Evolutionary conservation across 2,888 invertebrate species (phyloP).

Genomic region (Timema podura): DNA sequence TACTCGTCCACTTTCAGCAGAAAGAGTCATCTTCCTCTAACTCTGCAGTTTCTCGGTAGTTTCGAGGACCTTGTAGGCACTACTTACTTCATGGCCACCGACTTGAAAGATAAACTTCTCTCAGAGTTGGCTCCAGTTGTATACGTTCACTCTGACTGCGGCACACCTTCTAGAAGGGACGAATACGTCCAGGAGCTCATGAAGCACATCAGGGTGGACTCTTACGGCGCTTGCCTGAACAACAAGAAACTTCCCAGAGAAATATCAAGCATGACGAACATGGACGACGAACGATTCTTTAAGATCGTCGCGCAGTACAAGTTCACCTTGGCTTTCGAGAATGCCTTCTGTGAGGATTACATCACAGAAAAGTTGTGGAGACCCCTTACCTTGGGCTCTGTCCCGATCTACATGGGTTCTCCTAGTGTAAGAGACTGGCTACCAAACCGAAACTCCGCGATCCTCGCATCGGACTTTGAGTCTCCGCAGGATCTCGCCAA

Average conservation of each 20-base stretch:
- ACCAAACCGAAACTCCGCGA: slow-evolving; percentile 67
- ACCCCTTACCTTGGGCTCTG: slow-evolving; percentile 73
- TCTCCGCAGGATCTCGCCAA: slow-evolving; percentile 58
- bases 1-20: slow-evolving; percentile 76
- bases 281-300: slow-evolving; percentile 59
- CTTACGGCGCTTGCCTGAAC: slow-evolving; percentile 73
- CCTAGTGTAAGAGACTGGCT: slow-evolving; percentile 70
- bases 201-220: slow-evolving; percentile 68
- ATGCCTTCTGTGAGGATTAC: slow-evolving; percentile 78
- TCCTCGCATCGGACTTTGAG: slow-evolving; percentile 62
- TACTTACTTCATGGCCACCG: slow-evolving; percentile 53
- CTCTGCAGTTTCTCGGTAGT: slow-evolving; percentile 60
- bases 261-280: slow-evolving; percentile 46
- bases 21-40: slow-evolving; percentile 68
- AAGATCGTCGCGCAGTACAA: slow-evolving; percentile 67
- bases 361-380: slow-evolving; percentile 86
- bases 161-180: slow-evolving; percentile 74
- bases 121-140: slow-evolving; percentile 60
- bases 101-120: slow-evolving; percentile 52
- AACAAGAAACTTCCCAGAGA: slow-evolving; percentile 63
- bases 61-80: slow-evolving; percentile 53
- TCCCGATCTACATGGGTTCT: slow-evolving; percentile 80
- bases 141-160: slow-evolving; percentile 78
- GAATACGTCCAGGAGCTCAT: slow-evolving; percentile 66
- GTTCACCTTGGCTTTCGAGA: slow-evolving; percentile 80